Base-by-base conservation (phyloP, 2,888 invertebrate genomes). In the Papilio gigon region DNA sequence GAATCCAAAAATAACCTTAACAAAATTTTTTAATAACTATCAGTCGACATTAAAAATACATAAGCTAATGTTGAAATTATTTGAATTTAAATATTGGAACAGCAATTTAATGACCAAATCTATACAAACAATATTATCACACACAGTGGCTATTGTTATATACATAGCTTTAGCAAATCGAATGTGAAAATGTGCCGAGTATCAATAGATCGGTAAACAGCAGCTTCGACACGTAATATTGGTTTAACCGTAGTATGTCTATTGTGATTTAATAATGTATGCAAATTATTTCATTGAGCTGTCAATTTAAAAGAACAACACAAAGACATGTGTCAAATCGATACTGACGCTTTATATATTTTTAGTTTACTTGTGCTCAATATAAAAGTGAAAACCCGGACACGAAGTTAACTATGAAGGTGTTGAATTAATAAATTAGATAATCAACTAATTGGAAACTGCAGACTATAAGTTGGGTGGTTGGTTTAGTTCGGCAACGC, bases 261-360 rank as follows among this genome's bases (percentile, higher is more conserved):
- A 63, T 63, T 50, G 60, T 65, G 40, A 69, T 50, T 35, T 74
- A 73, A 71, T 78, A 74, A 71, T 72, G 47, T 76, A 80, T 77
- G 78, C 72, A 74, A 78, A 80, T 77, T 30, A 67, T 40, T 70
- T 47, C 61, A 75, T 77, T 69, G 72, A 76, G 72, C 73, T 74
- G 79, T 79, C 73, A 67, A 63, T 30, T 67, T 22, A 11, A 63
- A 27, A 53, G 35, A 27, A 27, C 62, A 59, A 71, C 73, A 73
- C 74, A 74, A 42, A n/a, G 12, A 27, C 6, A 56, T 30, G 9
- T 56, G 42, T 50, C 20, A 14, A 30, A 65, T 56, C n/a, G 20
- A 47, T 37, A 27, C 25, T 44, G 2, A 22, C 17, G 11, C 47
- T 20, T 33, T 66, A 60, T 59, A 61, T 12, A 44, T 14, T 25